Evolutionary conservation across 2,113 vertebrate species (phyloP).

Genomic region (Garra rufa): DNA sequence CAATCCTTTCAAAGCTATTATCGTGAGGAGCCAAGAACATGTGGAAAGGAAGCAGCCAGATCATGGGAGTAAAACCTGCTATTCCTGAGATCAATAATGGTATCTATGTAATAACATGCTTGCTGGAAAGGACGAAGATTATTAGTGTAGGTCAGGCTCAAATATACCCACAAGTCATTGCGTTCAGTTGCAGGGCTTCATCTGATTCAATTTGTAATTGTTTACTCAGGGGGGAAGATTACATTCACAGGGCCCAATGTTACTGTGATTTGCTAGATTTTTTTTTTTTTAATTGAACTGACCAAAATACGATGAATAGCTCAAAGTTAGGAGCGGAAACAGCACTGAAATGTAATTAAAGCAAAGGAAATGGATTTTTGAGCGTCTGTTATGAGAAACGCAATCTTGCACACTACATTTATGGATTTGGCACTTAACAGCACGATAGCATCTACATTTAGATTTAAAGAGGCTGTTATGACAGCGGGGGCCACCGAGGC

Average conservation of each 20-base stretch:
- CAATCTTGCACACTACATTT: neutral
- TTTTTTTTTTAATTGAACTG: conserved; percentile 61
- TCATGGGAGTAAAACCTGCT: neutral
- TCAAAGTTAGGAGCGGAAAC: conserved; percentile 49
- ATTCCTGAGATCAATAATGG: neutral
- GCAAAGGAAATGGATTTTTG: conserved; percentile 63
- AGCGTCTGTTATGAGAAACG: conserved; percentile 6
- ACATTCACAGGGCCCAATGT: conserved; percentile 47
- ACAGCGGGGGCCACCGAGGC: conserved; percentile 8
- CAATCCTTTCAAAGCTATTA: conserved; percentile 45
- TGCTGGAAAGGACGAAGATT: conserved; percentile 20
- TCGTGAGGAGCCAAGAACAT: conserved; percentile 44
- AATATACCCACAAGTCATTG: conserved; percentile 29
- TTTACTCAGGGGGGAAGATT: conserved; percentile 64
- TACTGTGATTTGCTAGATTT: conserved; percentile 46
- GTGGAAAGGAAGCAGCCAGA: neutral
- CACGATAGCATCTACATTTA: conserved; percentile 23
- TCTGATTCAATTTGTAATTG: conserved; percentile 61
- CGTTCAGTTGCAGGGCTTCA: conserved; percentile 16
- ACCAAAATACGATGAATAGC: conserved; percentile 64
- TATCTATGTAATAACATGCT: conserved; percentile 15
- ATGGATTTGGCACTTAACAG: conserved; percentile 17
- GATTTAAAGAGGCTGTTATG: conserved; percentile 31
- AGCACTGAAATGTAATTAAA: conserved; percentile 65
- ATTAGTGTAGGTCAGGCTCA: conserved; percentile 21